phyloP scores from a whole-genome alignment of 53 echinoderm and acorn worm species.

The Luidia sarsii region DNA sequence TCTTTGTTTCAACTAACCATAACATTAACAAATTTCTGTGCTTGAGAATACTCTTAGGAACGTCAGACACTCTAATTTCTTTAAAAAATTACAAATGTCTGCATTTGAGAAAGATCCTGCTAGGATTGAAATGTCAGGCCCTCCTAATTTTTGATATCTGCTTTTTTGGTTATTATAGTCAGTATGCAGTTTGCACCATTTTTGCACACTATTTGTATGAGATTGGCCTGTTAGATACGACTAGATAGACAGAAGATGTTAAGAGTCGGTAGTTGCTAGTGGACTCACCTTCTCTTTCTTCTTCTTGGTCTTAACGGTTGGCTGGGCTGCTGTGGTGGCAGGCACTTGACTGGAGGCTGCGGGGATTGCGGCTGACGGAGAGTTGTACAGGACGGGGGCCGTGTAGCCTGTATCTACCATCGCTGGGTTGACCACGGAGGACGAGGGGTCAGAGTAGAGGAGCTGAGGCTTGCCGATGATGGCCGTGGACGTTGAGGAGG shows the following conservation, averaged over 20 bases:
- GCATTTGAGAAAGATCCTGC: too few relatives aligned
- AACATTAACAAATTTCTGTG: too few relatives aligned
- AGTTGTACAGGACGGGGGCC: constrained; percentile 32
- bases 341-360: constrained; percentile 7
- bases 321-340: constrained; percentile 29
- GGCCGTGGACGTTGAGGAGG: constrained; percentile 48
- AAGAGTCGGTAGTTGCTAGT: neutral
- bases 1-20: too few relatives aligned
- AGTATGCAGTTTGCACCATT: too few relatives aligned
- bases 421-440: neutral
- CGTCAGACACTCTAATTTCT: too few relatives aligned
- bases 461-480: constrained; percentile 86
- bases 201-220: neutral
- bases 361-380: neutral
- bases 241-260: too few relatives aligned
- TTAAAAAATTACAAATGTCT: too few relatives aligned
- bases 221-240: neutral
- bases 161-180: too few relatives aligned
- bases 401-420: constrained; percentile 15
- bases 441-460: constrained; percentile 45
- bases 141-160: too few relatives aligned
- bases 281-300: constrained; percentile 71
- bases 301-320: constrained; percentile 64
- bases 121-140: too few relatives aligned
- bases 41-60: too few relatives aligned